Base-by-base conservation (phyloP, 2,113 vertebrate species). In the Aphelocoma coerulescens region DNA sequence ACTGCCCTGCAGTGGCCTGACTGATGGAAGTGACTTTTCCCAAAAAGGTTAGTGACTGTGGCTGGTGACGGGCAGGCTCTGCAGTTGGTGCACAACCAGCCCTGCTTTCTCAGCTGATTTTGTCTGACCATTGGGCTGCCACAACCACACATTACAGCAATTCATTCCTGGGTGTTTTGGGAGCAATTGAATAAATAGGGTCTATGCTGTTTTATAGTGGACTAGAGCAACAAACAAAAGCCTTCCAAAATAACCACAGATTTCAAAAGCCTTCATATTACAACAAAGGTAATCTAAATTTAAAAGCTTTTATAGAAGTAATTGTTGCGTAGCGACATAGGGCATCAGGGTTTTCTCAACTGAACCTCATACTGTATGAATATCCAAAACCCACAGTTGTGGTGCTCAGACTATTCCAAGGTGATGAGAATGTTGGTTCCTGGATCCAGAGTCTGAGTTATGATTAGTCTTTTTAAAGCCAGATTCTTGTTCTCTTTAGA, bases 21-120 rank as follows among this genome's bases (percentile, higher is more conserved):
- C 97, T 96, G 98, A 97, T 98, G 97, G 98, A 98, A 98, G 97
- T 97, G 97, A 97, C 97, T 98, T 98, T 98, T 98, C 98, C 97
- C 98, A 97, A 97, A 92, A 89, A 98, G 97, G 98, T 98, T 98
- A 98, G 98, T 97, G 98, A 98, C 57, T 91, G 95, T 98, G 97
- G 98, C 96, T 88, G 95, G 93, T 65, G 63, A 85, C 93, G 92
- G 97, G 97, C 61, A 96, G 97, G 97, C 91, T 88, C 94, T 88
- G 93, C 94, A 59, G 85, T 95, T 88, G 93, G 65, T 90, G 95
- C 76, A 30, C 58, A 79, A 91, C 88, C 86, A 85, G 93, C 76
- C 83, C 88, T 95, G 97, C 97, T 97, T 97, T 92, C 95, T 97
- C 92, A 97, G 89, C 76, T 95, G 95, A 95, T 96, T 95, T 67